Evolutionary conservation across 2,888 invertebrate species (phyloP), one percentile per base, ranked within the genome.

Genomic region (Leptinotarsa tumamoca): DNA sequence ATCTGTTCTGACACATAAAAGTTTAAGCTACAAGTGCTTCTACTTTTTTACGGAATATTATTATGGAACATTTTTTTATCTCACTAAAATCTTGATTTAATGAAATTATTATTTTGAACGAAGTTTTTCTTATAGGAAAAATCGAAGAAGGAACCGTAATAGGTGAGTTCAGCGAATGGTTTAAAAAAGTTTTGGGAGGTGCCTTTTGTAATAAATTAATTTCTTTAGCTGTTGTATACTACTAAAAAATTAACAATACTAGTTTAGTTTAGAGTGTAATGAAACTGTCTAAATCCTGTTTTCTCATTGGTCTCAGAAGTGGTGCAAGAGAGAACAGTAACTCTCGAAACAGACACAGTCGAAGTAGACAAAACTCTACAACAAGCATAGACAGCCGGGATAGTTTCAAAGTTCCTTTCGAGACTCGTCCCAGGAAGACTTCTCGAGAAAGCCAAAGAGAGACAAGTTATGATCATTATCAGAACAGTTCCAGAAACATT

Each of bases 351-450:
- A 72, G 78, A 33, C 68, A 73, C 18, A 58, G 71, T 21, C 74
- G 80, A 18, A 77, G 80, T 51, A 73, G 85, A 71, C 82, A 85
- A 72, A 85, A 85, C 79, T 83, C 85, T 4, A 78, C 82, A 27
- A 82, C 81, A 10, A 86, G 83, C 76, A 77, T 77, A 23, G 86
- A 86, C 68, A 82, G 81, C 67, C 78, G 81, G 66, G 84, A 87
- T 73, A 82, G 72, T 58, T 87, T 87, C 79, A 88, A 87, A 83
- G 82, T 85, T 27, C 87, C 88, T 1, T 83, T 86, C 33, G 80
- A 83, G 67, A 78, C 81, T 68, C 81, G 71, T 51, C 77, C 52
- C n/a, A 69, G 79, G 27, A 80, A 83, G 50, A 73, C 80, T 51
- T 87, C 87, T 3, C 82, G 83, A 73, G 87, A 87, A 68, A 79